phyloP scores from a whole-genome alignment of 2,888 invertebrate species.

The Polymixis flavicincta region DNA sequence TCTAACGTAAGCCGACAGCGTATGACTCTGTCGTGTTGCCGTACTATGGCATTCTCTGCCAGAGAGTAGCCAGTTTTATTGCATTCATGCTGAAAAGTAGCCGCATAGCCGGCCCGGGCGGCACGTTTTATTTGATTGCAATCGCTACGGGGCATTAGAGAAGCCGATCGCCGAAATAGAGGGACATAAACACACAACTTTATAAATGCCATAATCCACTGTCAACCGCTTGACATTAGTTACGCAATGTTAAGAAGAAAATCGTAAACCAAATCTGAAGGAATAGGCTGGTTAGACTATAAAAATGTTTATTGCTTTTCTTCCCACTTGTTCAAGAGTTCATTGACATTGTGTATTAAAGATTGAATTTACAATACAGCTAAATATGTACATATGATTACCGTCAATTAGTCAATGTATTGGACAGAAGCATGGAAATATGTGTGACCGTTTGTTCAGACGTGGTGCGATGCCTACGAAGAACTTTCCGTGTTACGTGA shows the following conservation, averaged over 20 bases:
- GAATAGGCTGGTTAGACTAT: slow-evolving; percentile 80
- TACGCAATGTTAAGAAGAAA: slow-evolving; percentile 74
- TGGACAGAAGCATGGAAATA: slow-evolving; percentile 36
- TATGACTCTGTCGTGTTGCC: slow-evolving; percentile 45
- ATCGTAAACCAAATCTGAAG: slow-evolving; percentile 76
- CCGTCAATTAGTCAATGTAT: slow-evolving; percentile 79
- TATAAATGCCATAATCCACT: slow-evolving; percentile 65
- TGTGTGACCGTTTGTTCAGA: slow-evolving; percentile 38
- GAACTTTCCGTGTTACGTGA: slow-evolving; percentile 8
- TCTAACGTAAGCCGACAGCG: slow-evolving; percentile 54
- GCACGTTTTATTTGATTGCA: slow-evolving; percentile 42
- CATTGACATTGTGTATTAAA: slow-evolving; percentile 83
- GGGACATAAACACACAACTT: slow-evolving; percentile 62
- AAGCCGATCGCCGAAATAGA: slow-evolving; percentile 55
- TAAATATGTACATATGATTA: slow-evolving; percentile 87
- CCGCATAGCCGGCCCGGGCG: background rate
- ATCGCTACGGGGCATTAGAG: slow-evolving; percentile 46
- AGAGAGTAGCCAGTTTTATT: slow-evolving; percentile 41
- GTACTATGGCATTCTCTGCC: slow-evolving; percentile 28
- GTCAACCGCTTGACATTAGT: slow-evolving; percentile 66
- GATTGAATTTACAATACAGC: slow-evolving; percentile 84
- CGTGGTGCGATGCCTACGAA: slow-evolving; percentile 3
- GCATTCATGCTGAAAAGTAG: slow-evolving; percentile 46
- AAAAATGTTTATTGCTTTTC: slow-evolving; percentile 87
- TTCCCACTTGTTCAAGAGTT: slow-evolving; percentile 84